Base-by-base conservation (phyloP, 2,113 vertebrate genomes). In the Hyaena hyaena region DNA sequence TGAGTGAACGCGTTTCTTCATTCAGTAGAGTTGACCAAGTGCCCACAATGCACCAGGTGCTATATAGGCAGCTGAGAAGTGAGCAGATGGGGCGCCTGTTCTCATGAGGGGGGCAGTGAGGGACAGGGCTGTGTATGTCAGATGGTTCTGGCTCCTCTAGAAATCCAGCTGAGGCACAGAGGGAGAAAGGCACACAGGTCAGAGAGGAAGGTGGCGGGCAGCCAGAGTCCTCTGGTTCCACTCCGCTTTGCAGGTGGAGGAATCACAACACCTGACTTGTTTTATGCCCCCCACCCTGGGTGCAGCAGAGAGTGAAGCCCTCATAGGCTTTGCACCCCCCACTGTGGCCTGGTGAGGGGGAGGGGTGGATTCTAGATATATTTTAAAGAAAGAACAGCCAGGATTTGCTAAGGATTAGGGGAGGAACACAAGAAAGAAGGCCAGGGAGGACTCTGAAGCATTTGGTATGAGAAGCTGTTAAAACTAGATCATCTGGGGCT, bases 81-180 rank as follows among this genome's bases (percentile, higher is more conserved):
- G 66, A 65, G 35, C 53, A 48, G 43, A 31, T n/a, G 23, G 14
- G 26, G 83, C 24, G 48, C 15, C 39, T 68, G 33, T 33, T 68
- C n/a, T 43, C 7, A 1, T 5, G 21, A 43, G 10, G 9, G 0
- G 4, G 43, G 24, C 45, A 15, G 16, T 0, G 21, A 11, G 31
- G 45, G 63, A 17, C 11, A 43, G 63, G 1, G 28, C 71, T 15
- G 14, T 21, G 24, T 45, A 8, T n/a, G 55, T 15, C 43, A 4
- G 92, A 50, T 63, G 48, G 58, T 69, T 90, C 53, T 53, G 19
- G 43, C 33, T 50, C 39, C 24, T 76, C 31, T 48, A 48, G 74
- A 76, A 17, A 48, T 19, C 50, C 43, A 35, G 31, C n/a, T 79
- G 74, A 61, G 1, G 16, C 63, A 31, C 35, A 63, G 4, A 14